Base-by-base conservation (phyloP, 2,113 vertebrate species). In the Alethe diademata region DNA sequence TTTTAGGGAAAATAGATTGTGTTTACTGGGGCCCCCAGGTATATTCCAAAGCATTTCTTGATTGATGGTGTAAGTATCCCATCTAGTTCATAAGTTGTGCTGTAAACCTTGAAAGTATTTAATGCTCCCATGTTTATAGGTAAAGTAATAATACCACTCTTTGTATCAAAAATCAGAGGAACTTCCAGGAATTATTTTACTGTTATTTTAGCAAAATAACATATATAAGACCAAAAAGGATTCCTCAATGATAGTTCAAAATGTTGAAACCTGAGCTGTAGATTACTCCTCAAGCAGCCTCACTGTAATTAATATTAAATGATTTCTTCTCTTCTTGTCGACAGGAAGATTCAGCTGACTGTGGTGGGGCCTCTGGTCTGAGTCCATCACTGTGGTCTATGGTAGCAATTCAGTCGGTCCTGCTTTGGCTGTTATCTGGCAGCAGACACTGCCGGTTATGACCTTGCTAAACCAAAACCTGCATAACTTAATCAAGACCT, bases 301-400 rank as follows among this genome's bases (percentile, higher is more conserved):
- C 38, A 24, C 11, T 48, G 23, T 48, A 66, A 12, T 43, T 70
- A 29, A 36, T 83, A 26, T 47, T 83, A 90, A 93, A 80, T 43
- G 33, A 36, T 50, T 79, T 94, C 48, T 94, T 75, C 80, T 96
- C 92, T 73, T 95, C 86, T 98, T 96, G 86, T 78, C 61, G 42
- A 94, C 98, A 99, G 99, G 99, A 99, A 89, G 99, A 99, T 95
- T 98, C 99, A 17, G 98, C 98, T 5, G 99, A 99, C 95, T 99
- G 99, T 29, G 99, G 99, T 88, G 98, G 99, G 14, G 99, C 97
- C 96, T 98, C 98, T 96, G 98, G 97, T 85, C 95, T 99, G 96
- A 98, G 93, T 86, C 98, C 98, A 31, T 98, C 98, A 51, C 97
- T 99, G 26, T 98, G 98, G 98, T 98, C 98, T 43, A 82, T 99